Evolutionary conservation across 1,140 invertebrate genomes (phyloP).

Genomic region (Drosophila miranda): DNA sequence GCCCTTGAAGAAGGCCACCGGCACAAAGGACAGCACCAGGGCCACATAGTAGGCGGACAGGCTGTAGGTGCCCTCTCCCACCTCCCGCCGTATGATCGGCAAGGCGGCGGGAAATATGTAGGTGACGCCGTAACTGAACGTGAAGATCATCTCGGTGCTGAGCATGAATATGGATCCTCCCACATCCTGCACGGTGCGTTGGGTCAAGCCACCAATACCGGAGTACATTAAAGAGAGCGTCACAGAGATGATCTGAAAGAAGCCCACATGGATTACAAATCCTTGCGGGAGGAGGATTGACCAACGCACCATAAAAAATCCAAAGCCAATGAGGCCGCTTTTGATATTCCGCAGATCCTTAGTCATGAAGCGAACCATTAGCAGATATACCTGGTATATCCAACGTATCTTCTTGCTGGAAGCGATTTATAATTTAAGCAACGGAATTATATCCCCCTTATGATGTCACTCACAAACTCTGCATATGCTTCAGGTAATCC

Average conservation of each 20-base stretch:
- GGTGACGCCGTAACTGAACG: conserved; percentile 85
- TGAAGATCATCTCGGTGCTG: conserved; percentile 87
- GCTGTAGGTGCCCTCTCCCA: conserved; percentile 85
- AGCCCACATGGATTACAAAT: conserved; percentile 1
- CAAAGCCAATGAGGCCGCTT: conserved; percentile 55
- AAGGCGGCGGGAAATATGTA: conserved; percentile 86
- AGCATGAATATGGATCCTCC: conserved; percentile 86
- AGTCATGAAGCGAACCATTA: conserved; percentile 71
- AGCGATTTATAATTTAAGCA: background rate
- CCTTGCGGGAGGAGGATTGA: background rate
- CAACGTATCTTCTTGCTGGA: conserved; percentile 73
- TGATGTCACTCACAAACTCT: conserved; percentile 60
- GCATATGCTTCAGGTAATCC: conserved; percentile 62
- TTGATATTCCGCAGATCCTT: conserved; percentile 69
- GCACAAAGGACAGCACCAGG: conserved; percentile 85
- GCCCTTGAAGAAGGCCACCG: conserved; percentile 84
- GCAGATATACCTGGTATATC: conserved; percentile 73
- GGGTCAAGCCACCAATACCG: conserved; percentile 82
- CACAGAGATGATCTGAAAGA: conserved; percentile 84
- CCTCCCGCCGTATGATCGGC: conserved; percentile 85
- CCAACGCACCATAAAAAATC: conserved; percentile 64
- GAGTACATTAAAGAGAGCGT: conserved; percentile 84
- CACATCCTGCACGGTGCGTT: conserved; percentile 86
- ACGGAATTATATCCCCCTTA: background rate
- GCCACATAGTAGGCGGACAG: conserved; percentile 86